Conservation (phyloP, 2,888 invertebrate species). For the Meloe dianella region DNA sequence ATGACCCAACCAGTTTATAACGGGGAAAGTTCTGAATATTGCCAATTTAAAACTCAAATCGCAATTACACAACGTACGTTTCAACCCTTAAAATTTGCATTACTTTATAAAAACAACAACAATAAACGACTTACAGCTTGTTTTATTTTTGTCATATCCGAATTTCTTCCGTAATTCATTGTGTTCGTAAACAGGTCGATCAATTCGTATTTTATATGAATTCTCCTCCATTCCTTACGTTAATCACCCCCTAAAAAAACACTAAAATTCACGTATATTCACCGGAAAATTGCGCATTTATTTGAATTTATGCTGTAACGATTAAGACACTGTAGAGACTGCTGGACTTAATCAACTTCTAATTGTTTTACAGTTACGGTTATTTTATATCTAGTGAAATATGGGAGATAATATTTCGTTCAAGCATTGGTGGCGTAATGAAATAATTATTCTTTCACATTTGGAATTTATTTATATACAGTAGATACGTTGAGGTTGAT, state of each 20-base stretch:
- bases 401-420: too few species aligned
- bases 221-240: slow-evolving; percentile 36
- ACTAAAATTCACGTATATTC: too few species aligned
- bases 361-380: too few species aligned
- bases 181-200: slow-evolving; percentile 62
- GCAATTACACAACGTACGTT: slow-evolving; percentile 13
- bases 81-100: slow-evolving; percentile 12
- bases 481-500: too few species aligned
- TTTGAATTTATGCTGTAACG: too few species aligned
- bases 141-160: slow-evolving; percentile 59
- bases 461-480: too few species aligned
- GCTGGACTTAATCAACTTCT: too few species aligned
- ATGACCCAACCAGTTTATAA: slow-evolving; percentile 64
- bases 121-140: slow-evolving; percentile 55
- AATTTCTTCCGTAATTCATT: slow-evolving; percentile 59
- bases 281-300: too few species aligned
- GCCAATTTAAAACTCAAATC: slow-evolving; percentile 21
- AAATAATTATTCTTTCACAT: too few species aligned
- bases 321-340: too few species aligned
- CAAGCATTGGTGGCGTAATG: too few species aligned
- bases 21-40: slow-evolving; percentile 24
- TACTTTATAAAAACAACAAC: background rate
- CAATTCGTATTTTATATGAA: slow-evolving; percentile 53
- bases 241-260: background rate
- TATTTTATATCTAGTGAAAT: too few species aligned